Evolutionary conservation across 2,797 vertebrate species (phyloP).

Genomic region (Rallus crepitans): DNA sequence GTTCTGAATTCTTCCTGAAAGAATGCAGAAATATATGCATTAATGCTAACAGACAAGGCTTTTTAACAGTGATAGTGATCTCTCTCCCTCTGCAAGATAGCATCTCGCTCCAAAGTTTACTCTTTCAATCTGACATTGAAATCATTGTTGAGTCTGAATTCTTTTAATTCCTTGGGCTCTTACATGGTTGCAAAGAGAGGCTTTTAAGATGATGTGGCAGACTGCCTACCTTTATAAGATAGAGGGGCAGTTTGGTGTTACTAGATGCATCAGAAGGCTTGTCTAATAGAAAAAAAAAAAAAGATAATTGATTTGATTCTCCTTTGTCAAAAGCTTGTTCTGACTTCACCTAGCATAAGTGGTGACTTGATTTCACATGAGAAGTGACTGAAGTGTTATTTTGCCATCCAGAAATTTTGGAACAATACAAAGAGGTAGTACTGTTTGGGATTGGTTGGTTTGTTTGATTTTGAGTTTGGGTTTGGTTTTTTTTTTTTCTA

Average conservation of each 20-base stretch:
- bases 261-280: background rate
- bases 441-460: background rate
- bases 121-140: constrained; percentile 65
- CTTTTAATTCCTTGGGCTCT: constrained; percentile 63
- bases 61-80: constrained; percentile 60
- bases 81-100: constrained; percentile 61
- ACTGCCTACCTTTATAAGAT: background rate
- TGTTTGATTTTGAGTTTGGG: too few species aligned
- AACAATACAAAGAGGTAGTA: background rate
- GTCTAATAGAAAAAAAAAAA: background rate
- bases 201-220: background rate
- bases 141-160: constrained; percentile 67
- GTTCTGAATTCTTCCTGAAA: constrained; percentile 10
- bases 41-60: constrained; percentile 43
- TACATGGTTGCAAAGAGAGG: background rate
- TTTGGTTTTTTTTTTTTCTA: background rate
- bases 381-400: background rate
- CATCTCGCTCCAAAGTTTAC: constrained; percentile 43
- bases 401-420: background rate
- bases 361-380: background rate
- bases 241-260: background rate
- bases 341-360: background rate
- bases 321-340: background rate
- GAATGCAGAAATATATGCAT: constrained; percentile 4
- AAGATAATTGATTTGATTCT: background rate